Base-by-base conservation (phyloP, 1,140 invertebrate species). In the Diabrotica undecimpunctata region DNA sequence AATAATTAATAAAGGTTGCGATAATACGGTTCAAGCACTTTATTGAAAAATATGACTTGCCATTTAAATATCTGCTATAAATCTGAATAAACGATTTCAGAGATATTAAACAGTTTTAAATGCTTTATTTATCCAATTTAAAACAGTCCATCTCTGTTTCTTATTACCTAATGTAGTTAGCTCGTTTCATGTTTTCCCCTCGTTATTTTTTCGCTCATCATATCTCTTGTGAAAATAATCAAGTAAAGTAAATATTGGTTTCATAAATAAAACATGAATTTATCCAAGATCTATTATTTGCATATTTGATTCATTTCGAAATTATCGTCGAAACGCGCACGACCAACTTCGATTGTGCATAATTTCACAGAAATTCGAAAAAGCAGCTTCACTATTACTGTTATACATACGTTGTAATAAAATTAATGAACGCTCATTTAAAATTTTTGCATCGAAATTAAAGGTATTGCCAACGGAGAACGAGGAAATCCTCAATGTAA, bases 211-310 rank as follows among this genome's bases (percentile, higher is more conserved):
- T 71, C 65, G 67, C 64, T 61, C 67, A 67, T 67, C 70, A 62
- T 62, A 71, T 66, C 67, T 67, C 65, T 67, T 69, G 60, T 64
- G 65, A 72, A 72, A 70, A 72, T 72, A 70, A 72, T 72, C 68
- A 72, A 72, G 68, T 65, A 68, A 72, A 70, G 70, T 72, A 72
- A 72, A 72, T 70, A 72, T 70, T 46, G 61, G 46, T 54, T 67
- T 68, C 68, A 70, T 72, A 72, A 70, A 72, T 72, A 70, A 72
- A 70, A 72, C 70, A 70, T 72, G 70, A 70, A 73, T 73, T 68
- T 72, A 74, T 70, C 72, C 71, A 70, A 73, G 73, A 74, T 74
- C 71, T 74, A 70, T 73, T 73, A 74, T 74, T 74, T 74, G 72
- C 73, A 74, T 74, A 74, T 74, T 73, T 74, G 73, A 73, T 73